Evolutionary conservation across 2,888 invertebrate species (phyloP), one percentile per base, ranked within the genome.

Genomic region (Drosophila gaucha): DNA sequence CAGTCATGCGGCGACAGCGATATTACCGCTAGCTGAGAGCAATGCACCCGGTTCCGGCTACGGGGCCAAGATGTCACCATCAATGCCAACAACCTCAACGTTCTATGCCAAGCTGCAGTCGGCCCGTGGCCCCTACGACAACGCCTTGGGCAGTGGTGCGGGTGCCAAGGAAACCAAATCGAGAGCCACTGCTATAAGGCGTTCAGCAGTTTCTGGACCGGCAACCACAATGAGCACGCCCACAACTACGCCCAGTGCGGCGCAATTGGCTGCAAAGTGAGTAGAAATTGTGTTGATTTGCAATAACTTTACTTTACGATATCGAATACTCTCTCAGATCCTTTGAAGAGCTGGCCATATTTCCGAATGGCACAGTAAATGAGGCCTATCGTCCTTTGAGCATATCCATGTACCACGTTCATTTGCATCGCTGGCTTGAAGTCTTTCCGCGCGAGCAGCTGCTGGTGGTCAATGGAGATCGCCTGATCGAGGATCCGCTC

Each of bases 401-500:
- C 59, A 96, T 98, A 90, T 97, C 98, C 30, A 94, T 98, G 88
- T 99, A 99, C 92, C 96, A 97, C 91, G 94, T 96, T 74, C 98
- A 97, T 92, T 94, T 99, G 87, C 95, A 96, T 78, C 94, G 94
- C 50, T 99, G 99, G 99, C 93, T 99, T 67, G 96, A 97, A 91
- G 96, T 96, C 76, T 99, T 99, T 93, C 95, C 97, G 0, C 93
- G 97, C 49, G 95, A 96, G 54, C 98, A 99, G 90, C 95, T 99
- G 80, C 95, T 98, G 85, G 95, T 99, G 55, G 97, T 99, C 46
- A 98, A 99, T 91, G 98, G 98, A 2, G 98, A 98, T 92, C 94
- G 95, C 75, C 94, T 98, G 67, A 97, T 98, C 86, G 96, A 96
- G 86, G 97, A 98, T 90, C 98, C 98, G 0, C 95, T 97, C 51